Evolutionary conservation across 2,797 vertebrate species (phyloP).

Genomic region (Pantherophis alleghaniensis): DNA sequence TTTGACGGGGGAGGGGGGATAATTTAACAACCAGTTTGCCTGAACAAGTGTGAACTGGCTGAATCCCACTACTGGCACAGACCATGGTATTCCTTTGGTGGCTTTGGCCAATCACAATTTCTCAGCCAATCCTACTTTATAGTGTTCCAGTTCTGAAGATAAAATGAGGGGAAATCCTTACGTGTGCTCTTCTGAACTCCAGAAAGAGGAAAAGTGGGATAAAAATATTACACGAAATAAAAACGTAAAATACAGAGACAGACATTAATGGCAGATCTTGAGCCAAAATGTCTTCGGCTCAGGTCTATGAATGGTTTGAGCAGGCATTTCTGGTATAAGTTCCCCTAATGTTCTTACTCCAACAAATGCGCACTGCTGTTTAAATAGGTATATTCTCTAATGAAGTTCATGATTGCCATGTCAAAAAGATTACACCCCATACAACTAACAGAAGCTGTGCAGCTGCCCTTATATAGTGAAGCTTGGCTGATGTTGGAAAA

Average conservation of each 20-base stretch:
- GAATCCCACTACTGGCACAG: too few species aligned
- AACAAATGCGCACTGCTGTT: not conserved
- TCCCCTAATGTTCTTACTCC: not conserved
- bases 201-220: not conserved
- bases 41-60: too few species aligned
- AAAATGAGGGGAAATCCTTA: not conserved
- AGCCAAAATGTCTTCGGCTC: not conserved
- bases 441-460: not conserved
- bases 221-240: not conserved
- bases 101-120: not conserved
- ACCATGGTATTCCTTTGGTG: not conserved
- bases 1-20: rapidly evolving
- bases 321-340: not conserved
- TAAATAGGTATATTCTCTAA: not conserved
- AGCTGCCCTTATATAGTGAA: slow-evolving; percentile 7
- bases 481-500: not conserved
- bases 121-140: not conserved
- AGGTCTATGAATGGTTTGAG: not conserved
- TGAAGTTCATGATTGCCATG: not conserved
- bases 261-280: not conserved
- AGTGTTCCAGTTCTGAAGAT: not conserved
- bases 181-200: not conserved
- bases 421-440: not conserved
- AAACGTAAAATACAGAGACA: not conserved
- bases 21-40: too few species aligned